phyloP scores from a whole-genome alignment of 2,113 vertebrate genomes.

The Dicaeum eximium region DNA sequence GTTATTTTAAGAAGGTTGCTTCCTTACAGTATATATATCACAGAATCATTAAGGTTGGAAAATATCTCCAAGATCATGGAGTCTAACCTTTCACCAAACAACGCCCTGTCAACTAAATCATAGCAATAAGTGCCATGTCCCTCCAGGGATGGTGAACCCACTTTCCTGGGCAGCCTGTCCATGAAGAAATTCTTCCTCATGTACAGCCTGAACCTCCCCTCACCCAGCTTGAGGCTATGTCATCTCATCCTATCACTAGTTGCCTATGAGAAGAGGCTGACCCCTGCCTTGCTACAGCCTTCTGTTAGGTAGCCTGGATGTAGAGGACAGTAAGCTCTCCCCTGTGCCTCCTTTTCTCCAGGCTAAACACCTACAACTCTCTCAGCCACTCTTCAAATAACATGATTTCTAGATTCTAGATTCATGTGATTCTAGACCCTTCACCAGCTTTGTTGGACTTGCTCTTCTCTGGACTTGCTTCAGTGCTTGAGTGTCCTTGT shows the following conservation, averaged over 20 bases:
- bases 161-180: not conserved
- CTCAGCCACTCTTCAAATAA: not conserved
- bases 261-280: not conserved
- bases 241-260: not conserved
- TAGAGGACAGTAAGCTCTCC: not conserved
- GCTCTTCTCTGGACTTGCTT: not conserved
- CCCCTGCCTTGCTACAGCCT: not conserved
- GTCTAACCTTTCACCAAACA: not conserved
- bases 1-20: not conserved
- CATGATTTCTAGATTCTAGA: not conserved
- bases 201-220: not conserved
- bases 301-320: not conserved
- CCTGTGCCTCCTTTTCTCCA: not conserved
- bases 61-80: not conserved
- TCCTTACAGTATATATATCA: not conserved
- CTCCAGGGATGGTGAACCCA: not conserved
- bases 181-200: not conserved
- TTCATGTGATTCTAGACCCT: not conserved
- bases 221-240: not conserved
- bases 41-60: not conserved
- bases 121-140: not conserved
- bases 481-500: not conserved
- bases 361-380: not conserved
- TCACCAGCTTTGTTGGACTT: not conserved
- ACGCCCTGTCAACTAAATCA: not conserved